Base-by-base conservation (phyloP, 2,888 invertebrate genomes). In the Drosophila recens region DNA sequence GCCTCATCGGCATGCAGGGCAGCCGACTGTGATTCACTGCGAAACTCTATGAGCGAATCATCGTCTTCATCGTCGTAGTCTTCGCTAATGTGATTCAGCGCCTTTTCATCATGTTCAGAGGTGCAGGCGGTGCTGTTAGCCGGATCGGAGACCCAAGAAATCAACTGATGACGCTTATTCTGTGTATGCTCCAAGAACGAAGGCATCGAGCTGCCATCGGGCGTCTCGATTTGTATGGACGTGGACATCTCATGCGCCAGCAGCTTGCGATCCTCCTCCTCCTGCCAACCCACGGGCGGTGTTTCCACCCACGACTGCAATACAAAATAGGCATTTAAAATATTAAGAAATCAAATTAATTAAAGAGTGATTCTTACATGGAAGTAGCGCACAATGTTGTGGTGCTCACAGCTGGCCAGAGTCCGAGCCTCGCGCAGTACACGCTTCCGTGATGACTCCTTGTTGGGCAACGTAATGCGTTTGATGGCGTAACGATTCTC, bases 381-480 rank as follows among this genome's bases (percentile, higher is more conserved):
- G 67, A 92, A 92, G 93, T 98, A 99, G 1, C 99, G 94, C 57
- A 99, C 99, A 81, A 99, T 99, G 91, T 98, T 96, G 48, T 95
- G 95, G 93, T 99, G 99, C 75, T 99, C 98, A 64, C 99, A 93
- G 92, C 97, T 97, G 0, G 99, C 99, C 43, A 99, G 93, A 0
- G 98, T 98, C 75, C 97, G 96, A 0, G 99, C 99, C 93, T 99
- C 99, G 43, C 99, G 95, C 93, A 98, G 94, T 0, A 99, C 98
- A 15, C 97, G 95, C 72, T 98, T 97, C 58, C 97, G 95, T 3
- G 97, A 96, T 63, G 95, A 95, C 80, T 95, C 95, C 85, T 97
- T 97, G 91, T 95, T 96, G 1, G 98, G 97, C 63, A 99, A 93
- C 0, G 96, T 95, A 61, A 99, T 98, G 87, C 99, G 94, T 93